These are phyloP conservation scores for Pissodes strobi DNA, from an alignment of 1,140 invertebrate genomes.

Conservation along the genomic window DNA sequence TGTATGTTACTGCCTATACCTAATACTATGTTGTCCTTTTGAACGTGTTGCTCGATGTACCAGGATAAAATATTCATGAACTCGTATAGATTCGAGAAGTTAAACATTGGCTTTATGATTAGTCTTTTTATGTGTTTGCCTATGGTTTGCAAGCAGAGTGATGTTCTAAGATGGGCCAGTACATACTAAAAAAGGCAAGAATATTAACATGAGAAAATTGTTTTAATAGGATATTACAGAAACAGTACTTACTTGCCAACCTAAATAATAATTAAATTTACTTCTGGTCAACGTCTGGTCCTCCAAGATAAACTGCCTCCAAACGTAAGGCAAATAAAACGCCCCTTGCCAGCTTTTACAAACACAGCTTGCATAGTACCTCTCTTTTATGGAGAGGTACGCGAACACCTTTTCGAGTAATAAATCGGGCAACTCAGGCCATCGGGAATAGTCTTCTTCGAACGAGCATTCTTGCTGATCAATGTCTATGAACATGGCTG, in stretches of 20 bases:
- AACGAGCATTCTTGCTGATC: slow-evolving; percentile 54
- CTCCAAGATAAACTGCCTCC: slow-evolving; percentile 73
- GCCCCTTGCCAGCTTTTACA: slow-evolving; percentile 71
- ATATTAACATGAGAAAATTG: neutral
- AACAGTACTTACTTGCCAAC: slow-evolving; percentile 67
- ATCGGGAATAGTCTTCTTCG: slow-evolving; percentile 61
- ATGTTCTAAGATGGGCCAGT: slow-evolving; percentile 75
- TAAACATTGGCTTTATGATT: slow-evolving; percentile 74
- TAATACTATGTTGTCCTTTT: slow-evolving; percentile 46
- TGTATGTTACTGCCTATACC: slow-evolving; percentile 65
- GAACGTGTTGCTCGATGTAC: slow-evolving; percentile 63
- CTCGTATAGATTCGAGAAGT: slow-evolving; percentile 83
- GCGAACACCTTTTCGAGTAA: slow-evolving; percentile 78
- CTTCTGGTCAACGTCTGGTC: slow-evolving; percentile 75
- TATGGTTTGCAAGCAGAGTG: slow-evolving; percentile 72
- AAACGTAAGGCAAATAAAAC: slow-evolving; percentile 75
- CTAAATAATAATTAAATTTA: slow-evolving; percentile 81
- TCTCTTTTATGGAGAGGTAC: slow-evolving; percentile 68
- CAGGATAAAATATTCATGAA: slow-evolving; percentile 82
- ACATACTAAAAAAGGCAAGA: slow-evolving; percentile 61
- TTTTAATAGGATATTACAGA: neutral
- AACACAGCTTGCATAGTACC: slow-evolving; percentile 77
- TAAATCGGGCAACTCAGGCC: slow-evolving; percentile 75
- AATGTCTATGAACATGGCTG: slow-evolving; percentile 66
- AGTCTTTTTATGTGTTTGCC: slow-evolving; percentile 70